These are phyloP conservation scores for Astropecten irregularis DNA, from an alignment of 53 echinoderm and acorn worm species.

Conservation along the genomic window DNA sequence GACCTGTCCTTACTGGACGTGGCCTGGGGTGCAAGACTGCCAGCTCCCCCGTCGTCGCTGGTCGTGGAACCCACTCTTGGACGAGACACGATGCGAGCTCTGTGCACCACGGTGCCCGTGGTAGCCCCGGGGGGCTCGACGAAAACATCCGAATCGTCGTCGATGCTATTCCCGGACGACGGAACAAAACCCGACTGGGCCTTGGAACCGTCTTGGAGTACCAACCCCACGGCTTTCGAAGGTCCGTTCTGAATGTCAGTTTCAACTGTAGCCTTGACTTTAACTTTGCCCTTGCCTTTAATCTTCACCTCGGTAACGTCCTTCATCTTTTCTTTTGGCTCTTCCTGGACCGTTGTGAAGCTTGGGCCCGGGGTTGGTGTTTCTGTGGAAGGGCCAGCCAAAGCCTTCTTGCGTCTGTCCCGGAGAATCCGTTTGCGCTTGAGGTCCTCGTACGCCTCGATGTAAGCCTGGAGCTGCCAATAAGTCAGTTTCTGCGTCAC, in stretches of 20 bases:
- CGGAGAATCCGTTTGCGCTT: constrained; percentile 87
- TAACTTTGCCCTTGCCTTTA: constrained; percentile 1
- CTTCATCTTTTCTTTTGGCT: not conserved
- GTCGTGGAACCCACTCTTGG: constrained; percentile 2
- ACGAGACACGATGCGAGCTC: constrained; percentile 38
- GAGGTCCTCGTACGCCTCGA: constrained; percentile 97
- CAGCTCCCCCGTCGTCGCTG: not conserved
- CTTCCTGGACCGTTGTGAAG: not conserved
- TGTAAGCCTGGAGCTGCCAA: constrained; percentile 99
- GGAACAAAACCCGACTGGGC: not conserved
- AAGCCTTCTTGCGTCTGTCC: constrained; percentile 64
- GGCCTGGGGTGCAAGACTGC: not conserved
- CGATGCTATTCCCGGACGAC: not conserved
- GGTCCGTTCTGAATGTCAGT: constrained; percentile 25
- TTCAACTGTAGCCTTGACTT: not conserved
- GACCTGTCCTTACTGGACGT: not conserved
- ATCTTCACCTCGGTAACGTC: constrained; percentile 21
- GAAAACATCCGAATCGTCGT: constrained; percentile 13
- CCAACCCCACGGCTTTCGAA: constrained; percentile 27
- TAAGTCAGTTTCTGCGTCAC: constrained; percentile 83
- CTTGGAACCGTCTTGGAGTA: constrained; percentile 20
- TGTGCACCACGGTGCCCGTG: constrained; percentile 34
- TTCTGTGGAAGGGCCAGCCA: constrained; percentile 22
- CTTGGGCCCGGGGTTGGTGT: not conserved
- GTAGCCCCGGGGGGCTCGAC: not conserved